A percentile compares a stretch with the other conserved stretches of the same genome.
phyloP scores from a whole-genome alignment of 2,888 invertebrate species.

The Mythimna impura region DNA sequence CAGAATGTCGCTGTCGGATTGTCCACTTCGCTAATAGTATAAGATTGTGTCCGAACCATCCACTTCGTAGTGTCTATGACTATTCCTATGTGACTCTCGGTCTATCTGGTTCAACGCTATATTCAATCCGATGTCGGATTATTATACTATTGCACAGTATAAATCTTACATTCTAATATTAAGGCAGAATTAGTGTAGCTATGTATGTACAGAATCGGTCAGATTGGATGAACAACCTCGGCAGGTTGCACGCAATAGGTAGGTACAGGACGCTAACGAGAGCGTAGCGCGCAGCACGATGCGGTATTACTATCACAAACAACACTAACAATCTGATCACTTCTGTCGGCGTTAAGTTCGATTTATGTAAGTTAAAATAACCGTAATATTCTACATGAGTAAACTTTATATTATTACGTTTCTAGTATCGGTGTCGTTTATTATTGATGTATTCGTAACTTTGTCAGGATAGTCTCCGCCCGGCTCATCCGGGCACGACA shows the following conservation, averaged over 20 bases:
- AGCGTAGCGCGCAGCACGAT: conserved; percentile 29
- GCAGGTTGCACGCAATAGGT: conserved; percentile 23
- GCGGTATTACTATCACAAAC: conserved; percentile 26
- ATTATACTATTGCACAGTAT: conserved; percentile 77
- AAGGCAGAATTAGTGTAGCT: conserved; percentile 80
- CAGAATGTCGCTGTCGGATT: conserved; percentile 81
- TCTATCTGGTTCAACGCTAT: conserved; percentile 67
- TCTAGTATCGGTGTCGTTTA: conserved; percentile 78
- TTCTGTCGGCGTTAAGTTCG: conserved; percentile 72
- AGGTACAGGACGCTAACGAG: conserved; percentile 27
- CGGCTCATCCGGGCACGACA: conserved; percentile 24
- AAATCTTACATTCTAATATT: conserved; percentile 80
- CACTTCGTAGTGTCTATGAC: conserved; percentile 68
- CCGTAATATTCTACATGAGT: conserved; percentile 72
- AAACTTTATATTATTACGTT: conserved; percentile 70
- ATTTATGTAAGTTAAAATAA: conserved; percentile 76
- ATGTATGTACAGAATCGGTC: conserved; percentile 76
- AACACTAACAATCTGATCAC: conserved; percentile 73
- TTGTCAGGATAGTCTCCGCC: conserved; percentile 67
- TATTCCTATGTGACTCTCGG: conserved; percentile 63
- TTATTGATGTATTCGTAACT: conserved; percentile 71
- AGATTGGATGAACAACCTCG: conserved; percentile 68
- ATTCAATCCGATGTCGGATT: conserved; percentile 71
- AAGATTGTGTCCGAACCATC: conserved; percentile 78
- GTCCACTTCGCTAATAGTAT: conserved; percentile 76